Conservation (phyloP, 1,140 invertebrate species). For the Trichoplusia ni region DNA sequence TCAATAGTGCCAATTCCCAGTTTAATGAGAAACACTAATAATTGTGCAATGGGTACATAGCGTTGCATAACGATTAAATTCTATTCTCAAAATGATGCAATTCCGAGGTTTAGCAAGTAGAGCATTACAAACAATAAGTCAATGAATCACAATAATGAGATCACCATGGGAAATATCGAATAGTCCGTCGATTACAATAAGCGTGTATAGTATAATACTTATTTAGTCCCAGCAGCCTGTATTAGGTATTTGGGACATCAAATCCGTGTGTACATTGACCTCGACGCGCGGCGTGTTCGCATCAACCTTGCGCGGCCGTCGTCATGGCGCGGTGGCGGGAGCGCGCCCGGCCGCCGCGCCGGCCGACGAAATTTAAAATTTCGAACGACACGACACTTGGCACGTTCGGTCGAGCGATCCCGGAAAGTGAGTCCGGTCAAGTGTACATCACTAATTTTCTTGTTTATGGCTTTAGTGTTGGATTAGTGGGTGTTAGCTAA, state of each 20-base stretch:
- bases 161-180: constrained; percentile 24
- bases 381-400: constrained; percentile 44
- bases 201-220: constrained; percentile 2
- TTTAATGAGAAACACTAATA: no score
- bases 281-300: constrained; percentile 55
- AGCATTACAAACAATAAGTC: constrained; percentile 22
- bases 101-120: constrained; percentile 13
- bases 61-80: not conserved
- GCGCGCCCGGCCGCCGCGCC: constrained; percentile 34
- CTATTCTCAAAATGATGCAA: constrained; percentile 2
- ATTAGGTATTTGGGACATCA: constrained; percentile 66
- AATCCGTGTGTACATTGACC: constrained; percentile 67
- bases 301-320: constrained; percentile 57
- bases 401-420: constrained; percentile 18
- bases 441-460: constrained; percentile 31
- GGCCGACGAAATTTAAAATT: constrained; percentile 56
- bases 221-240: constrained; percentile 35
- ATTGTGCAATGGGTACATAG: not conserved
- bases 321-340: constrained; percentile 35
- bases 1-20: no score
- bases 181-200: constrained; percentile 16
- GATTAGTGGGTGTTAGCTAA: constrained; percentile 1
- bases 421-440: constrained; percentile 26
- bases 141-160: constrained; percentile 23
- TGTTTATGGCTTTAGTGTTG: constrained; percentile 31